Evolutionary conservation across 2,113 vertebrate genomes (phyloP), one percentile per base, ranked within the genome.

Genomic region (Seriola rivoliana): DNA sequence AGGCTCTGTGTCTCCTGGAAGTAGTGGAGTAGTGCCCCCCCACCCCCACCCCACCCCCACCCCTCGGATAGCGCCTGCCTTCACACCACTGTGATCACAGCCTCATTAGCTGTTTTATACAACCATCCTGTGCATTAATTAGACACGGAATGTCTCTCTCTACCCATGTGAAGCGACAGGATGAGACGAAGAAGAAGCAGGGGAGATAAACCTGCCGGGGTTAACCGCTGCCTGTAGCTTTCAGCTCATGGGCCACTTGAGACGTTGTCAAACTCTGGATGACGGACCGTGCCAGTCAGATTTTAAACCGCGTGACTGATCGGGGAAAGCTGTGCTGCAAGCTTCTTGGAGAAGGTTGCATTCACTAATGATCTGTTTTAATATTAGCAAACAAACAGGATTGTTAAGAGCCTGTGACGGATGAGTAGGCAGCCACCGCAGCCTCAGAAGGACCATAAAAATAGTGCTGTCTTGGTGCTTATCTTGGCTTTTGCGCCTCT

Each of bases 51-150:
- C 16, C 94, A 29, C 29, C 29, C 29, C 29, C 29, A 29, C 29
- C 29, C 93, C 91, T 92, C 92, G 94, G 88, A 90, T 95, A 93
- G 94, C 66, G 64, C 88, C 92, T 94, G 95, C 96, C 95, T 97
- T 97, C 96, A 97, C 96, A 95, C 93, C 94, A 95, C 96, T 96
- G 94, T 97, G 96, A 97, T 96, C 96, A 96, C 96, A 96, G 95
- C 94, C 97, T 98, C 97, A 97, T 98, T 98, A 98, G 91, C 89
- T 82, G 86, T 95, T 97, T 96, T 97, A 96, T 96, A 95, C 97
- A 97, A 97, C 91, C 95, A 95, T 96, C 94, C 94, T 94, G 93
- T 95, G 96, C 96, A 96, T 97, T 97, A 97, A 98, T 99, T 97
- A 96, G 96, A 96, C 95, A 94, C 95, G 96, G 96, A 97, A 96